Base-by-base conservation (phyloP, 1,140 invertebrate species). In the Philopotamus ludificatus region DNA sequence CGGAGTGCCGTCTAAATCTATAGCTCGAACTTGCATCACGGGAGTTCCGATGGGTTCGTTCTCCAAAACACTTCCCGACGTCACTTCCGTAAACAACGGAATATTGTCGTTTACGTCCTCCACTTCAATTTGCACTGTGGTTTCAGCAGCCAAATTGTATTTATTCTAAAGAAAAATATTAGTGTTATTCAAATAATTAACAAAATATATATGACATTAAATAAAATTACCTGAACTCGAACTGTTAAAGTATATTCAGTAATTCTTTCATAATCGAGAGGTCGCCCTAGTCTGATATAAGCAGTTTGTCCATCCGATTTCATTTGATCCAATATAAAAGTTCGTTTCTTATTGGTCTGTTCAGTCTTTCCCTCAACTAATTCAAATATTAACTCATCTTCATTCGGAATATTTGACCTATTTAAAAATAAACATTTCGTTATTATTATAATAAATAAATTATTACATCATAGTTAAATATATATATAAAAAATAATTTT, bases 41-140 rank as follows among this genome's bases (percentile, higher is more conserved):
- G 85, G 83, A 2, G 91, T 90, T 12, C 91, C 92, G 0, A 83
- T 74, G 1, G 83, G 83, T 75, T 95, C 90, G 74, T 94, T 92
- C 81, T 94, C 93, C 67, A 91, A 74, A 3, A 94, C 91, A 75
- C 84, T 90, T 1, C 89, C 92, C 47, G 84, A 85, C 68, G 87
- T 82, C 10, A 90, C 83, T 76, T 92, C 89, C 8, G 83, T 87
- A 73, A 94, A 95, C 64, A 85, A 85, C 0, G 93, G 93, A 68
- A 92, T 90, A 72, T 93, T 91, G 74, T 95, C 93, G 71, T 95
- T 95, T 0, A 93, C 92, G 72, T 95, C 93, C 72, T 86, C 79
- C 0, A 94, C 82, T 72, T 88, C 84, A 20, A 95, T 89, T 61
- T 86, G 86, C 3, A 95, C 83, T 42, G 85, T 84, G 2, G 87